A percentile compares a stretch with the other conserved stretches of the same genome.
Evolutionary conservation across 2,797 vertebrate genomes (phyloP).

Genomic region (Morelia viridis): DNA sequence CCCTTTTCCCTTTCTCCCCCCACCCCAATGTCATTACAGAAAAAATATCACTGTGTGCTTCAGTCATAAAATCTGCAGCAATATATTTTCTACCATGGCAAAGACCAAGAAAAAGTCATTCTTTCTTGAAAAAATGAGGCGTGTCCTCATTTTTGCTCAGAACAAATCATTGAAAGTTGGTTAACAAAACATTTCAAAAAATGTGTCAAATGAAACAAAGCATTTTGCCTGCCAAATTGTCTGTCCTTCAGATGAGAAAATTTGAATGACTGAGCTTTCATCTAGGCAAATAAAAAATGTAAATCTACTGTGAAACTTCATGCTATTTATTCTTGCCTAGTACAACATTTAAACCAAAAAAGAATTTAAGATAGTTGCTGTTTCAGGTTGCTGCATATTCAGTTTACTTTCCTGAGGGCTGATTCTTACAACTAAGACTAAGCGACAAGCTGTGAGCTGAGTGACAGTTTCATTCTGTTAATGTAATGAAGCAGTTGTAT

Average conservation of each 20-base stretch:
- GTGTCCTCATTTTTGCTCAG: neutral
- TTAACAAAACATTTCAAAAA: neutral
- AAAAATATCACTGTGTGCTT: constrained; percentile 6
- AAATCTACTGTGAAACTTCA: neutral
- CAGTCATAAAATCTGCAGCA: constrained; percentile 14
- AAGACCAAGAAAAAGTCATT: neutral
- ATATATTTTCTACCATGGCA: constrained; percentile 20
- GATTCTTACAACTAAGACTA: neutral
- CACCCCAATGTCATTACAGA: constrained; percentile 12
- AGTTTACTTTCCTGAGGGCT: neutral
- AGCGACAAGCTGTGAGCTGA: neutral
- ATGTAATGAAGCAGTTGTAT: neutral
- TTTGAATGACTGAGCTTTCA: neutral
- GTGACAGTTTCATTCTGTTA: neutral
- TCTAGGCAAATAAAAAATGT: neutral
- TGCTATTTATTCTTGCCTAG: neutral
- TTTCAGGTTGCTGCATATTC: neutral
- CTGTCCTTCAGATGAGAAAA: neutral
- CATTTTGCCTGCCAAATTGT: neutral
- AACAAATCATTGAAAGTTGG: neutral
- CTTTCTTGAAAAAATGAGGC: neutral
- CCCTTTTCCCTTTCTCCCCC: too few species aligned
- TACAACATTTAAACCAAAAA: neutral
- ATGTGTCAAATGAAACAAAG: neutral
- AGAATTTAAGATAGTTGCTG: neutral